A percentile compares a stretch with the other conserved stretches of the same genome.
Evolutionary conservation across 2,113 vertebrate genomes (phyloP).

Genomic region (Perca flavescens): DNA sequence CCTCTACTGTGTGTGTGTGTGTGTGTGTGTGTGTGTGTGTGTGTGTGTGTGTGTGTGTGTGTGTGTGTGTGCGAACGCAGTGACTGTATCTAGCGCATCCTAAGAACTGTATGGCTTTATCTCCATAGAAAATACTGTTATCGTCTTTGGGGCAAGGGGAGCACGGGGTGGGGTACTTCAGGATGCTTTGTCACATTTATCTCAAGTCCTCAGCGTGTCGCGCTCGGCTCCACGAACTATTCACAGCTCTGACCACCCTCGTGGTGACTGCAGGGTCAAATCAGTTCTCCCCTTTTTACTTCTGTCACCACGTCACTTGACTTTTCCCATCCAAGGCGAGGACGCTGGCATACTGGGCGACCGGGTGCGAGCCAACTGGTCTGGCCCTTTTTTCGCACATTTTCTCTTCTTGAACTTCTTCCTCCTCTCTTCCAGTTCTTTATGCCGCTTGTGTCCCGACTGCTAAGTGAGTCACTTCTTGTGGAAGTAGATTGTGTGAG

Average conservation of each 20-base stretch:
- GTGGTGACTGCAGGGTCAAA: constrained; percentile 48
- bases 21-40: constrained; percentile 29
- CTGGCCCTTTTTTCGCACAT: constrained; percentile 83
- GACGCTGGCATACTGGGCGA: constrained; percentile 58
- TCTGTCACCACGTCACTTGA: constrained; percentile 29
- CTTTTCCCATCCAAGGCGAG: constrained; percentile 83
- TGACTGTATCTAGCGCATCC: constrained; percentile 74
- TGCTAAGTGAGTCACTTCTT: constrained; percentile 90
- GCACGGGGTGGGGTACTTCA: constrained; percentile 31
- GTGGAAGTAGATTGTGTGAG: constrained; percentile 98
- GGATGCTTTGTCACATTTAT: constrained; percentile 72
- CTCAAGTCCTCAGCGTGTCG: constrained; percentile 60
- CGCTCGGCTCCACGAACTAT: constrained; percentile 44
- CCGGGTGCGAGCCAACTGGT: constrained; percentile 85
- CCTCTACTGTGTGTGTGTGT: constrained; percentile 24
- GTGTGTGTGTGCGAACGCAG: constrained; percentile 38
- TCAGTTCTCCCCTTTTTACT: constrained; percentile 16
- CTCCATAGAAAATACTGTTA: constrained; percentile 93
- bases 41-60: constrained; percentile 52
- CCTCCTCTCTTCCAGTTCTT: constrained; percentile 43
- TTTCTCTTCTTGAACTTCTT: constrained; percentile 27
- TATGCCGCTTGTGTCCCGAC: constrained; percentile 40
- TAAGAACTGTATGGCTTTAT: constrained; percentile 99
- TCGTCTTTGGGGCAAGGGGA: constrained; percentile 81
- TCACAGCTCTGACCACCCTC: constrained; percentile 55